Evolutionary conservation across 2,797 vertebrate species (phyloP), one percentile per base, ranked within the genome.

Genomic region (Synaphobranchus kaupii): DNA sequence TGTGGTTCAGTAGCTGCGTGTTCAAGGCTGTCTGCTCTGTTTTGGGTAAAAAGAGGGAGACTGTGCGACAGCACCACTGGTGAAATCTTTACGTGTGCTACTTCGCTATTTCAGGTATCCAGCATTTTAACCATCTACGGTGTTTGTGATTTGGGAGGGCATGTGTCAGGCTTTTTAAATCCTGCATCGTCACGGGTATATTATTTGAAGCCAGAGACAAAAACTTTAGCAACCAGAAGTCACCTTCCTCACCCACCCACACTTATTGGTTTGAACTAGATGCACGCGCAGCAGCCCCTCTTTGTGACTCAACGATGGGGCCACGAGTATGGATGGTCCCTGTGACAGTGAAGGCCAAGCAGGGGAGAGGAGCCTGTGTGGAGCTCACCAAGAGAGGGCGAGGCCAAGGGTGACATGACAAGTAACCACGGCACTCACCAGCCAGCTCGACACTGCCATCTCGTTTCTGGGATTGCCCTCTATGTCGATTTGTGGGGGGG

Each of bases 391-490:
- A 50, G 54, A 34, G 47, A 60, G 76, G 73, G 85, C 17, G 15
- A 17, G 60, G 25, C 60, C 22, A 0, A 25, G 47, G 81, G 20
- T 84, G 22, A 31, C 28, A 25, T 7, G 47, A n/a, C 2, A 6
- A n/a, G 44, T 44, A 17, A 15, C 39, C 28, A 20, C 22, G 60
- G 8, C 56, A 34, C 60, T 34, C n/a, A 58, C 50, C 25, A 47
- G 47, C 54, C 80, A 63, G 17, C 47, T 34, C 48, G 39, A 25
- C 13, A 7, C 66, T 71, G 34, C 0, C 84, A 85, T 66, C 76
- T 58, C 31, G 31, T 56, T 87, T 31, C 68, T 34, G 47, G 50
- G 68, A 71, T 86, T 78, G 66, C 50, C 68, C 66, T 78, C 3
- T 28, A 44, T 56, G 50, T 81, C 22, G 44, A 50, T 48, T 48